Base-by-base conservation (phyloP, 2,888 invertebrate species). In the Rhagonycha lutea region DNA sequence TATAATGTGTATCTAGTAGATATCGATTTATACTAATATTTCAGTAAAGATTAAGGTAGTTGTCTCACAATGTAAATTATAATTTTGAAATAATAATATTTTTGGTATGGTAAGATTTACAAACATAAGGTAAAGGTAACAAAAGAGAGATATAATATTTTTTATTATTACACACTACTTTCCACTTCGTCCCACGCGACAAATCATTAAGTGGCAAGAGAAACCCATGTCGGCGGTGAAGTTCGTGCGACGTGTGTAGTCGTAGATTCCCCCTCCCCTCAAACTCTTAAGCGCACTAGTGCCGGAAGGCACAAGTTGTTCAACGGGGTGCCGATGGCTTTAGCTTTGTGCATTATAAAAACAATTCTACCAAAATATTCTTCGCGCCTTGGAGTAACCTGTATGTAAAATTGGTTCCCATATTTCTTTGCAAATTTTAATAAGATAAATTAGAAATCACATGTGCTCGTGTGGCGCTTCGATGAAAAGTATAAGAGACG, bases 171-270 rank as follows among this genome's bases (percentile, higher is more conserved):
- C 77, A 79, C 74, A 79, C 74, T 76, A 79, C 78, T 78, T 79
- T 79, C 78, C 77, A 80, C 75, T 74, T 73, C 81, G 74, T 75
- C 80, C 80, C 79, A 81, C 80, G 79, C 80, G 78, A 78, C 79
- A 80, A 80, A 80, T 80, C 80, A 80, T 80, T 80, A 80, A 81
- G 80, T 80, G 79, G 80, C 79, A 78, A 79, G 80, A 80, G 81
- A 81, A 80, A 81, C 78, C 63, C 80, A 78, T 80, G 81, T 80
- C 79, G 79, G 79, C 78, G 77, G 77, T 77, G 78, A 76, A 73
- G 80, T 78, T 78, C 75, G 80, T 74, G 74, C 80, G 75, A 80
- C 80, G 80, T 80, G 80, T 80, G 80, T 76, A 80, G 80, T 76
- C 80, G 76, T 73, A 69, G 78, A 63, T 67, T 69, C 79, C 76